Base-by-base conservation (phyloP, 2,888 invertebrate genomes). In the Drosophila aldrichi region DNA sequence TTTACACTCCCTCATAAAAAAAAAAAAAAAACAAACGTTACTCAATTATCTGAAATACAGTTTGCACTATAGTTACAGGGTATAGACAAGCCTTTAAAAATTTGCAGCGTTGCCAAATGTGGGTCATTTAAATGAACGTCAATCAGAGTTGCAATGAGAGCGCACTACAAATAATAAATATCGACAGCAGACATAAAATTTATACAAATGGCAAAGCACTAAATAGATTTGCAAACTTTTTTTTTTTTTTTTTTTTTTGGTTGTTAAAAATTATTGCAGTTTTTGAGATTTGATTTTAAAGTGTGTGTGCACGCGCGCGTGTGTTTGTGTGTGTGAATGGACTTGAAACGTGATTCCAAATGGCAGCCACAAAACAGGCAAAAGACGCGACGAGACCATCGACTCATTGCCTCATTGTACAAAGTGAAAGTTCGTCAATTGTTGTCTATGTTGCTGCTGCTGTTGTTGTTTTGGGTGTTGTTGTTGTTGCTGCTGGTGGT, bases 401-500 rank as follows among this genome's bases (percentile, higher is more conserved):
- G 40, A 70, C 62, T 61, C 44, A 63, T 43, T 70, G 41, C 61
- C 79, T 74, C 70, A 81, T 75, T 79, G 79, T 72, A 59, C 59
- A 67, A 81, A 81, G 85, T 85, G 85, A 81, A 80, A 84, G 80
- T 84, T 71, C 74, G 74, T 65, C 84, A 82, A 80, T 82, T 65
- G 67, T 29, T 43, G 36, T 49, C 48, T 29, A 22, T 44, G 32
- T 18, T 48, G 9, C 8, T 12, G 16, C 34, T 61, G 46, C 2
- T 16, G 25, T 25, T 46, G 46, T 0, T 48, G 25, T 1, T 12
- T 12, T 49, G 46, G 46, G 34, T 14, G 22, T 8, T 22, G 7
- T 2, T 12, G 12, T 41, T 46, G 46, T 1, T 46, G 16, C 1
- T 12, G 16, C 41, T 61, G 46, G 41, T 14, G 3, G 73, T 62